Evolutionary conservation across 2,113 vertebrate genomes (phyloP), one percentile per base, ranked within the genome.

Genomic region (Prietella phreatophila): DNA sequence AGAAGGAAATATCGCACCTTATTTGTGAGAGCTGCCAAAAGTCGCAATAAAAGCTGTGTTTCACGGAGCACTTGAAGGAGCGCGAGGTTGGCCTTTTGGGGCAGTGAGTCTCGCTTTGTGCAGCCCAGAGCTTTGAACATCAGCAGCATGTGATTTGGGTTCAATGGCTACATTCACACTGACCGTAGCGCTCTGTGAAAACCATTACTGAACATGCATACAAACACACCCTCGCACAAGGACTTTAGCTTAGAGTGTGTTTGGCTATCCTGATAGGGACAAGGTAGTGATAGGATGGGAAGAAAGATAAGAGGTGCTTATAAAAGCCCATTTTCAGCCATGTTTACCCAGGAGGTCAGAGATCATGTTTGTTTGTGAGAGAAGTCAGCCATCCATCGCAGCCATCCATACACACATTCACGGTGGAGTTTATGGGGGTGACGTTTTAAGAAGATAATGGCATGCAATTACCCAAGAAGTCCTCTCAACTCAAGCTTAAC

Each of bases 91-190:
- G 85, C 50, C 42, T 39, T 47, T 36, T 13, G 33, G 75, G 36
- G 65, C 39, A 83, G n/a, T 30, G 53, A 84, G 84, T 27, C 82
- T 47, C 53, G 81, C 76, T 89, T 84, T 86, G 53, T 89, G 84
- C 33, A 10, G 69, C 47, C 9, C 63, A 83, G 83, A 80, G 79
- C 81, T 89, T 73, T 90, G 85, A 87, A 86, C 78, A 90, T 69
- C 61, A 69, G 81, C 39, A 63, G 53, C 50, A 58, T 85, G 87
- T 88, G 78, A 84, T 89, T 73, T 55, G 25, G n/a, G 39, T 82
- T 90, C 88, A 90, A 88, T 90, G 86, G 83, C 42, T 75, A 87
- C 73, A 90, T 88, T 90, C 83, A 92, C 76, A 78, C 53, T 82
- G 42, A 81, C 63, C 69, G 84, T 36, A 65, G 20, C 5, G 22